Base-by-base conservation (phyloP, 2,888 invertebrate species). In the Deroplatys truncata region DNA sequence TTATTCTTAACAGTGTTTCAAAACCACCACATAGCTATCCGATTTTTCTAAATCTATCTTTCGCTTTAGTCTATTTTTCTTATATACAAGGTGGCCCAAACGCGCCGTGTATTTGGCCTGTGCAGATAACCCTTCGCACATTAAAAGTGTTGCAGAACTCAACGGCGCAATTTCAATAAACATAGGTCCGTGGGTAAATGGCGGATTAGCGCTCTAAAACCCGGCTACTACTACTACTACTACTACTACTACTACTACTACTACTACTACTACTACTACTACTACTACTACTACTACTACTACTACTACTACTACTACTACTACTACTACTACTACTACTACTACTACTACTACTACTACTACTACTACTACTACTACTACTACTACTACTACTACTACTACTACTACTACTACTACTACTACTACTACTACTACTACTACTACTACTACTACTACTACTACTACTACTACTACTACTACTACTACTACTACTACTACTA, bases 181-280 rank as follows among this genome's bases (percentile, higher is more conserved):
- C n/a, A n/a, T n/a, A n/a, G n/a, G n/a, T n/a, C n/a, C n/a, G n/a
- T n/a, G n/a, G n/a, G n/a, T n/a, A n/a, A n/a, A n/a, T n/a, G n/a
- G n/a, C n/a, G n/a, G n/a, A n/a, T n/a, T n/a, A n/a, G n/a, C n/a
- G n/a, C n/a, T n/a, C n/a, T n/a, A 84, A 84, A 15, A 29, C 29
- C n/a, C 84, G 84, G n/a, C 84, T 84, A 84, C 84, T 84, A 84
- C 84, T 84, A 84, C 84, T 84, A 84, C 84, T 84, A 84, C 84
- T 84, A 84, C 84, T 84, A 84, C 84, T 84, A 84, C 84, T 84
- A 84, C 84, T 84, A 84, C 84, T 84, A 84, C 84, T 84, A 84
- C 84, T 84, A 84, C 84, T 84, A 84, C 84, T 84, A 84, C 84
- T 84, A 84, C 84, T 84, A 84, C 84, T 84, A 84, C 84, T 84